Base-by-base conservation (phyloP, 2,797 vertebrate genomes). In the Alfaro cultratus region DNA sequence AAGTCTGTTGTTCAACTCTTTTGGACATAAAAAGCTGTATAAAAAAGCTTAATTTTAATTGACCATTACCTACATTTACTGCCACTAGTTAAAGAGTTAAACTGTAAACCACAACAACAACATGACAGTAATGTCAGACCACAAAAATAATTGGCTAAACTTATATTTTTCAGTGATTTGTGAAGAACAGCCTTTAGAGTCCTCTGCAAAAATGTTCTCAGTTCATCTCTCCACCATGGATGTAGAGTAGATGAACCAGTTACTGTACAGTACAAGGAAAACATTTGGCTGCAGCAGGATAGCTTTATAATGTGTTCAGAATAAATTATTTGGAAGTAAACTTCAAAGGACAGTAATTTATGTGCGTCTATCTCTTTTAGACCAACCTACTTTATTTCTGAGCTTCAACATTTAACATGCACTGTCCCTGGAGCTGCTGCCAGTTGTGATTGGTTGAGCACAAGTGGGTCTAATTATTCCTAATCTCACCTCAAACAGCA, bases 351-450 rank as follows among this genome's bases (percentile, higher is more conserved):
- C 55, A 9, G 29, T 70, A 83, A 85, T 72, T 46, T 64, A 68
- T 13, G 9, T 2, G 29, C 55, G 64, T 79, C 47, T n/a, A 13
- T 82, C 45, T 86, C 45, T 68, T 84, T 83, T 67, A 71, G 71
- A 31, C 31, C 45, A 10, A 23, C 46, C 36, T 57, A 11, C 13
- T 49, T 79, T 71, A 86, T 84, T 83, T 77, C 57, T 68, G n/a
- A 34, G 46, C 47, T 15, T 80, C 57, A 46, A 34, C 49, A 7
- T 84, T 80, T 81, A 71, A 75, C 47, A 71, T 83, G 82, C 31
- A 70, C 15, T 15, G 41, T 80, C 4, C 78, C 67, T 26, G 62
- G 83, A n/a, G 73, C 64, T 41, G 80, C 74, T 82, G 76, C 74
- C 31, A 1, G 60, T 4, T 46, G 43, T 45, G 81, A 86, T 84